Evolutionary conservation across 2,888 invertebrate species (phyloP), one percentile per base, ranked within the genome.

Genomic region (Oegoconia quadripuncta): DNA sequence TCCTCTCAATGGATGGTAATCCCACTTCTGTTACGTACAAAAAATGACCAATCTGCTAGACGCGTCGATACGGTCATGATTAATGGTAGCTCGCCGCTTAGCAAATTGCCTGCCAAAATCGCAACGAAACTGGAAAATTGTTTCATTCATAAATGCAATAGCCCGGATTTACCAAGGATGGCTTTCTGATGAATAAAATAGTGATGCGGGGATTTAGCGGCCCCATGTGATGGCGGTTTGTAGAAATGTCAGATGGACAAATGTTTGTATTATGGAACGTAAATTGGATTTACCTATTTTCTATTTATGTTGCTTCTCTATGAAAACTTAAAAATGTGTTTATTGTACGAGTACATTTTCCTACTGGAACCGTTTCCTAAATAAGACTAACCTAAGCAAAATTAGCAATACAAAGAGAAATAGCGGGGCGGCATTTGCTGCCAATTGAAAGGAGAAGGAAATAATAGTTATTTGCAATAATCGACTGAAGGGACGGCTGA

Each of bases 401-500:
- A 87, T 87, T 86, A 87, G 86, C 87, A 82, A 74, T 66, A 76
- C 75, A 76, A 76, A 76, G 73, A 64, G 53, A 55, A 48, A 48
- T 52, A 52, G 50, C 52, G 61, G 63, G 57, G 47, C 61, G 52
- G 64, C 54, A 56, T 60, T 65, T 55, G 57, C 50, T 62, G 75
- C 68, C 78, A 74, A 78, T 78, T 80, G 78, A 78, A 78, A 71
- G 74, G 75, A 65, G 75, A 75, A 62, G 64, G 57, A 71, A 75
- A 80, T 81, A 80, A 81, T 80, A 81, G 81, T 81, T 81, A 75
- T 75, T 75, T 74, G 71, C 72, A 63, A 73, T 74, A 87, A 86
- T 87, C 84, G 80, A 59, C 69, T 71, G 76, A 76, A 80, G 84
- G 87, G 86, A 81, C 64, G 83, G 71, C 71, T 86, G 84, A 86